phyloP scores from a whole-genome alignment of 2,797 vertebrate species.

The Apodemus agrarius region DNA sequence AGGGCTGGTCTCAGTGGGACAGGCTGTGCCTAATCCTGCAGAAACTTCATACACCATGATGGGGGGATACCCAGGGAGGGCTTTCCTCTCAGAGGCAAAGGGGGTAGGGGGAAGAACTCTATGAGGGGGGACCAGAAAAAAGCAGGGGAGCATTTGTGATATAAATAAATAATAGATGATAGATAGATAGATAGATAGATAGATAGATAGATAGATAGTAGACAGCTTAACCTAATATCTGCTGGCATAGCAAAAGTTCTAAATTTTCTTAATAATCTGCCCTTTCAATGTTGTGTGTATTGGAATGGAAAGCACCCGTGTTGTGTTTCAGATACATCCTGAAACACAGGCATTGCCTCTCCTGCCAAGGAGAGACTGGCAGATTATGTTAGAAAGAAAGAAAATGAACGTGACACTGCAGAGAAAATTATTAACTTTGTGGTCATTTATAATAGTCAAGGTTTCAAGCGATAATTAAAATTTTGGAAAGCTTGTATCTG shows the following conservation, averaged over 20 bases:
- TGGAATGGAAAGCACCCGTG: background rate
- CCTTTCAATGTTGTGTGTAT: background rate
- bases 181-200: background rate
- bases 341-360: background rate
- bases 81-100: background rate
- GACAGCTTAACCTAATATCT: background rate
- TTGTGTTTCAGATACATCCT: background rate
- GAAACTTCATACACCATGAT: background rate
- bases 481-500: constrained; percentile 39
- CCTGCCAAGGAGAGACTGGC: background rate
- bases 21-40: background rate
- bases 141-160: background rate
- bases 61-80: background rate
- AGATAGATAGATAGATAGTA: background rate
- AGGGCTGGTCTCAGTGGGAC: background rate
- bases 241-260: background rate
- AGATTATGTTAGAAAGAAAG: background rate
- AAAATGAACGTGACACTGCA: background rate
- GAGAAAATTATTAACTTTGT: background rate
- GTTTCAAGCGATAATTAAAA: constrained; percentile 21
- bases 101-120: background rate
- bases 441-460: background rate
- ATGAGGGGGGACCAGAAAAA: background rate
- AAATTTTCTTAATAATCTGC: background rate
- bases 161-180: too few species aligned